Percentiles rank a stretch among this genome's conserved stretches.
phyloP scores from a whole-genome alignment of 2,888 invertebrate species.

The Agrenia bidenticulata region DNA sequence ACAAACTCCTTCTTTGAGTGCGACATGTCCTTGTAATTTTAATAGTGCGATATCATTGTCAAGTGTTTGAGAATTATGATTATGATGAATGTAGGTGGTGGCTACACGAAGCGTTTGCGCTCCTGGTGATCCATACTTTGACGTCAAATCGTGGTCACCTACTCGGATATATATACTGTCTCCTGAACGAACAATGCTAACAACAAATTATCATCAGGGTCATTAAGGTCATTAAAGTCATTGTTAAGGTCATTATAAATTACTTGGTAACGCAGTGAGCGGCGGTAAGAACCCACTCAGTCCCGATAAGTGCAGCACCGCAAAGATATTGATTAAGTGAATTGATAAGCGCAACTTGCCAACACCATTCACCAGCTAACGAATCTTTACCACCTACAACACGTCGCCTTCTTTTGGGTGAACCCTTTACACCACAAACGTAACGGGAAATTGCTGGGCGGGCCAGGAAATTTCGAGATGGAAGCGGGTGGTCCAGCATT shows the following conservation, averaged over 20 bases:
- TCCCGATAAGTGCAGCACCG: conserved; percentile 88
- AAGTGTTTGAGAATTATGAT: conserved; percentile 90
- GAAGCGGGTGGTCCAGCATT: too few species aligned
- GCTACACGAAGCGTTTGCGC: conserved; percentile 87
- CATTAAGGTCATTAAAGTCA: not conserved
- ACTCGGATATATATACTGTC: conserved; percentile 91
- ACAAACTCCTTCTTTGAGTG: conserved; percentile 80
- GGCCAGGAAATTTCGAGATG: too few species aligned
- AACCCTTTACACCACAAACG: conserved; percentile 89
- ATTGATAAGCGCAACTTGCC: conserved; percentile 92
- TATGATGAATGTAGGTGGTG: conserved; percentile 92
- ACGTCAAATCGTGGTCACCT: conserved; percentile 86
- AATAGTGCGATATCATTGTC: conserved; percentile 92
- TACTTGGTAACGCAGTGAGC: conserved; percentile 93
- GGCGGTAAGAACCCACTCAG: conserved; percentile 84
- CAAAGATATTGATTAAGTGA: conserved; percentile 90
- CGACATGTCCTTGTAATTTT: conserved; percentile 84
- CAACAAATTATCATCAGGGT: not conserved
- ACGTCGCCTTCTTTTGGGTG: conserved; percentile 59
- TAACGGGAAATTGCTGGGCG: conserved; percentile 63
- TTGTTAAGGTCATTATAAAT: conserved; percentile 55
- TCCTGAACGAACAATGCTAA: conserved; percentile 86
- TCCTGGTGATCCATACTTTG: conserved; percentile 86
- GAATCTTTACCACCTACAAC: conserved; percentile 92
- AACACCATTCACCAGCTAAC: conserved; percentile 90